Evolutionary conservation across 37 sponge, comb jelly and placozoan species (phyloP).

Genomic region (Chondrosia reniformis): DNA sequence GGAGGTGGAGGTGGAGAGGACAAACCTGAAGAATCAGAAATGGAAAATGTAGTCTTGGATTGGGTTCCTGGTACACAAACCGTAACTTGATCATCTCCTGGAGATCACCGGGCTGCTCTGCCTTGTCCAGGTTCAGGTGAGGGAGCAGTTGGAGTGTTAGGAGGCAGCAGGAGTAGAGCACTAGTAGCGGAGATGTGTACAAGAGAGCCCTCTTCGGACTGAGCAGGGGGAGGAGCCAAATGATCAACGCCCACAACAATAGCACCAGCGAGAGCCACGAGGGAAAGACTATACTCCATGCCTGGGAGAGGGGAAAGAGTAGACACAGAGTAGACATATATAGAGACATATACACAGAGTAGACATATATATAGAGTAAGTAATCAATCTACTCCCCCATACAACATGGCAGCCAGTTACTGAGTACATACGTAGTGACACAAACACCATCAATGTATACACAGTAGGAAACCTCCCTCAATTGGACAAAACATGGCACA

Average conservation of each 20-base stretch:
- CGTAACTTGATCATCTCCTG: neutral
- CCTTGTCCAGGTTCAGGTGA: slow-evolving; percentile 33
- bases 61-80: neutral
- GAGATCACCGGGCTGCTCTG: neutral
- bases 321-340: neutral
- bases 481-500: too few relatives aligned
- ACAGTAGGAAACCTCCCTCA: too few relatives aligned
- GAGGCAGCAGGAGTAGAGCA: slow-evolving; percentile 40
- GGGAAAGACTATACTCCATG: slow-evolving; percentile 66
- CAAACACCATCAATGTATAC: too few relatives aligned
- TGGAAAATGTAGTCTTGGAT: neutral
- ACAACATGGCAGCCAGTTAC: too few relatives aligned
- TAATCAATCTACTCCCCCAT: neutral
- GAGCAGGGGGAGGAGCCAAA: slow-evolving; percentile 62
- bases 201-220: slow-evolving; percentile 36
- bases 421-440: too few relatives aligned
- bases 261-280: slow-evolving; percentile 64
- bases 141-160: slow-evolving; percentile 48
- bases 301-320: neutral
- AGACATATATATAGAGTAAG: neutral
- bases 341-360: neutral
- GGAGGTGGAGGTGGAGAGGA: neutral
- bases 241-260: slow-evolving; percentile 60
- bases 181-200: slow-evolving; percentile 53
- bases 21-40: neutral